Conservation (phyloP, 2,113 vertebrate genomes). For the Cheirogaleus medius region DNA sequence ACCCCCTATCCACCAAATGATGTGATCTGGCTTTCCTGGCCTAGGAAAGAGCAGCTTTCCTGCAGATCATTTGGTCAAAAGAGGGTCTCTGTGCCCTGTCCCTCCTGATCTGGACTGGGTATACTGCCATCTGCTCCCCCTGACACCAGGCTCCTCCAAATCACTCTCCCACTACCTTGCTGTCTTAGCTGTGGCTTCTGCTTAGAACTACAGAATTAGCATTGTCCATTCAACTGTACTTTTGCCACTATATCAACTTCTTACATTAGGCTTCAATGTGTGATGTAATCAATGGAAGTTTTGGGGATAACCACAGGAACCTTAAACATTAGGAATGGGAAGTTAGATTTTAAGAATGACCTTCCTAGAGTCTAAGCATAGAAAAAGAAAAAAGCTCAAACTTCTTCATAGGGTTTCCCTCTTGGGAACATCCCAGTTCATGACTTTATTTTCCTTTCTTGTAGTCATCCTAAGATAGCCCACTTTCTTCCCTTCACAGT, state of each 20-base stretch:
- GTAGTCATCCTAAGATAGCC: not conserved
- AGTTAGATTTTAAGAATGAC: not conserved
- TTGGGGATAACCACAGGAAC: not conserved
- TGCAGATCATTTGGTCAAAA: not conserved
- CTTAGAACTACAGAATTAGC: not conserved
- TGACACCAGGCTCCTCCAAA: no score
- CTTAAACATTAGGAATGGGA: not conserved
- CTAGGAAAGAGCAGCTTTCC: not conserved
- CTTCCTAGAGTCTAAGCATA: not conserved
- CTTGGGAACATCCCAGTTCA: not conserved
- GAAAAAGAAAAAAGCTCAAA: not conserved
- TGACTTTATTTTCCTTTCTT: not conserved
- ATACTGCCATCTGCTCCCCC: not conserved
- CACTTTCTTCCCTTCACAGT: not conserved
- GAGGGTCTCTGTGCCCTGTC: not conserved
- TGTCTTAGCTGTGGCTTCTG: not conserved
- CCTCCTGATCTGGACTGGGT: no score
- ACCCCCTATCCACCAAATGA: not conserved
- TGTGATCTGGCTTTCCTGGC: not conserved
- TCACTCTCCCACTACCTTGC: not conserved
- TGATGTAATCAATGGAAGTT: not conserved
- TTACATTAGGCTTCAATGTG: not conserved
- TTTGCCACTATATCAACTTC: not conserved
- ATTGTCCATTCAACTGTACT: not conserved
- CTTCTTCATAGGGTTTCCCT: not conserved